Conservation (phyloP, 2,113 vertebrate species). For the Motacilla alba region DNA sequence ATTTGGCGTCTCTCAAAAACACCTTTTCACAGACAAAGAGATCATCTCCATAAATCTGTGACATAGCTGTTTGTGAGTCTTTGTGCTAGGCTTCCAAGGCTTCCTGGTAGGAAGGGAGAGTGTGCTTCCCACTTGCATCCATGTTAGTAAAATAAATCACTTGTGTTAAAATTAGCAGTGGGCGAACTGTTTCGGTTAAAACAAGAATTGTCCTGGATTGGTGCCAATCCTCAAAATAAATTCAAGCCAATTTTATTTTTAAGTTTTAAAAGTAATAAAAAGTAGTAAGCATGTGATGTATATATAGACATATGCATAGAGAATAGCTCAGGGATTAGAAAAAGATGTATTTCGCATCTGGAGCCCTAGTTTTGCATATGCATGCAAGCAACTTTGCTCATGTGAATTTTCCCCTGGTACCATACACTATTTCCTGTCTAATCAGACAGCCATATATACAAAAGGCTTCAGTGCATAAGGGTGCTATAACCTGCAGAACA, state of each 20-base stretch:
- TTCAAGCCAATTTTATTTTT: conserved; percentile 40
- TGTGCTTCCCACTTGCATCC: neutral
- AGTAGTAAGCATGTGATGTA: neutral
- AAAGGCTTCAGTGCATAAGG: neutral
- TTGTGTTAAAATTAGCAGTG: conserved; percentile 43
- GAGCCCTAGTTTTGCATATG: neutral
- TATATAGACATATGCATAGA: neutral
- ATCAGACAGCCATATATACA: neutral
- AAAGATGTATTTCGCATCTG: neutral
- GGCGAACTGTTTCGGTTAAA: neutral
- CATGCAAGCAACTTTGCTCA: neutral
- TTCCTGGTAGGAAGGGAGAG: neutral
- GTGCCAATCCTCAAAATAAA: conserved; percentile 16
- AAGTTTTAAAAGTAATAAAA: conserved; percentile 37
- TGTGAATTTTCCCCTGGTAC: neutral
- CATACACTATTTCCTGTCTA: conserved; percentile 5
- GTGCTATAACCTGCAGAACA: neutral
- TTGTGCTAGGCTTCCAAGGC: neutral
- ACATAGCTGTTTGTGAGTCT: neutral
- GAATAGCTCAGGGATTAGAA: conserved; percentile 8
- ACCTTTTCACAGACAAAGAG: neutral
- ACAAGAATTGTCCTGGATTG: neutral
- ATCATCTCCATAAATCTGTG: neutral
- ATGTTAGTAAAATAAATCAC: neutral
- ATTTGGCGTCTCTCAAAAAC: neutral